Evolutionary conservation across 2,797 vertebrate genomes (phyloP).

Genomic region (Periparus ater): DNA sequence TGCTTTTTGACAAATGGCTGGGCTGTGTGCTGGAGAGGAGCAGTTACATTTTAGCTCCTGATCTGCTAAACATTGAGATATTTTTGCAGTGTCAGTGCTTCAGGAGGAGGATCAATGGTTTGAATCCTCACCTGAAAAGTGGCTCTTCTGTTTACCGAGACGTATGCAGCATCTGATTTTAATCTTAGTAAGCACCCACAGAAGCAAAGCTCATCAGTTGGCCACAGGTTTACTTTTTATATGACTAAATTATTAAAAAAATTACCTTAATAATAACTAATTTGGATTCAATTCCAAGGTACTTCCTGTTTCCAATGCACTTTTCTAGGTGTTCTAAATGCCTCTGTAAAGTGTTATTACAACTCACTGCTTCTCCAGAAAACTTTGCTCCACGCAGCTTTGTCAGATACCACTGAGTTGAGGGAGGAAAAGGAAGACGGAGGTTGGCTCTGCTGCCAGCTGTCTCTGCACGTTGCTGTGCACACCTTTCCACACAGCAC

Average conservation of each 20-base stretch:
- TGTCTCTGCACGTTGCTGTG: rapidly evolving
- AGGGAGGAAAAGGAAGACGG: not conserved
- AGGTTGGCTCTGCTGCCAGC: not conserved
- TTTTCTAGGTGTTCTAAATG: not conserved
- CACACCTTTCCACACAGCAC: not conserved
- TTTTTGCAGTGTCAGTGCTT: not conserved
- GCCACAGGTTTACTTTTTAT: not conserved
- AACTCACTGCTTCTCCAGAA: not conserved
- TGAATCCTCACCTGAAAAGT: not conserved
- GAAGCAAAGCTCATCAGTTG: not conserved
- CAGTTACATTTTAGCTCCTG: not conserved
- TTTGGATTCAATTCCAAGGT: not conserved
- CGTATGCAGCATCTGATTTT: not conserved
- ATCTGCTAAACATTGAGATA: not conserved
- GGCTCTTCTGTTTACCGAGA: not conserved
- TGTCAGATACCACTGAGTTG: rapidly evolving
- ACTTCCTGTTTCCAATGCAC: not conserved
- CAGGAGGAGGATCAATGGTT: not conserved
- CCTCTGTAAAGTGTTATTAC: not conserved
- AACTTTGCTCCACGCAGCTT: not conserved
- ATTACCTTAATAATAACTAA: not conserved
- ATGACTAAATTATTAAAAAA: not conserved
- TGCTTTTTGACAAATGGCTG: not conserved
- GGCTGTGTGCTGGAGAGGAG: not conserved
- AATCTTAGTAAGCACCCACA: not conserved